Evolutionary conservation across 37 sponge, comb jelly and placozoan species (phyloP).

Genomic region (Geodia barretti): DNA sequence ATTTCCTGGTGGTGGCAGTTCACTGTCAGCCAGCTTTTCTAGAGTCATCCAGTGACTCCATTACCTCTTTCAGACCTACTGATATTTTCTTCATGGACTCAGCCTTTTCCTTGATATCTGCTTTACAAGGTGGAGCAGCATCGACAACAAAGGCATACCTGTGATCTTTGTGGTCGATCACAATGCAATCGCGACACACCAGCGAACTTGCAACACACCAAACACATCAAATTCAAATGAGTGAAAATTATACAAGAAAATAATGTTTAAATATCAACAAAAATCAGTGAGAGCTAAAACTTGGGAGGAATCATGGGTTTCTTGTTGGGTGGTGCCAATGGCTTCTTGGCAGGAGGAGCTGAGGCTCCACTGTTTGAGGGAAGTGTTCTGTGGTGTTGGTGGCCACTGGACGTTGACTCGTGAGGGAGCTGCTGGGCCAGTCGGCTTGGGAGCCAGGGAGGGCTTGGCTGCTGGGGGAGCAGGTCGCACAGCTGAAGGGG

Average conservation of each 20-base stretch:
- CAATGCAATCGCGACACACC: not conserved
- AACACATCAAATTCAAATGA: too few relatives aligned
- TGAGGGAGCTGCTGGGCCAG: not conserved
- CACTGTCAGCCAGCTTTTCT: not conserved
- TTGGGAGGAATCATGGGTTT: too few relatives aligned
- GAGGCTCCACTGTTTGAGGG: not conserved
- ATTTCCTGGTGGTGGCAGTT: not conserved
- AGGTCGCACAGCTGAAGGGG: too few relatives aligned
- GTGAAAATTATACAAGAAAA: too few relatives aligned
- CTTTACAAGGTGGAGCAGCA: not conserved
- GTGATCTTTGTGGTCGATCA: not conserved
- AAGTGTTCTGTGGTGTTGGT: not conserved
- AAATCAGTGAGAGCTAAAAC: too few relatives aligned
- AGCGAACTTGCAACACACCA: too few relatives aligned
- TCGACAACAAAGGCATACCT: not conserved
- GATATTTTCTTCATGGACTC: not conserved
- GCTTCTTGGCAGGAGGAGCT: constrained; percentile 9
- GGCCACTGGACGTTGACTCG: not conserved
- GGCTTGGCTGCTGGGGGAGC: constrained; percentile 3
- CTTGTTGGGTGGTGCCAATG: constrained; percentile 17
- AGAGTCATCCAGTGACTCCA: not conserved
- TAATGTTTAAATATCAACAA: too few relatives aligned
- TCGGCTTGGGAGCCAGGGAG: not conserved
- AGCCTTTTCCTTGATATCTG: not conserved
- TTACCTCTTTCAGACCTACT: not conserved